These are phyloP conservation scores for Ictalurus punctatus DNA, from an alignment of 2,113 vertebrate genomes.

Conservation along the genomic window DNA sequence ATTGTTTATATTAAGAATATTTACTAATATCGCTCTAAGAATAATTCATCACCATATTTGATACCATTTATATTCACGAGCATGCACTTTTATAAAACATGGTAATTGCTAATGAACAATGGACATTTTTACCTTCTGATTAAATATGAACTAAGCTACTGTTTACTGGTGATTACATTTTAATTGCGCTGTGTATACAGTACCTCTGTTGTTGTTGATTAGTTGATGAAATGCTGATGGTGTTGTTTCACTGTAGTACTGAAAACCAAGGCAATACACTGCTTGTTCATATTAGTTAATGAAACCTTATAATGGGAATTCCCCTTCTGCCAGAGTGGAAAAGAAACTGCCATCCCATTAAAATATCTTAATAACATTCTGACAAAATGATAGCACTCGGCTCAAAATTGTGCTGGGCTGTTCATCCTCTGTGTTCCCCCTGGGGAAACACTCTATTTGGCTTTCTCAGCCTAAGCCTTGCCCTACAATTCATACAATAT, in stretches of 20 bases:
- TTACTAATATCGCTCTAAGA: background rate
- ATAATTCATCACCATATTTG: background rate
- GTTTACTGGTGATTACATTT: constrained; percentile 8
- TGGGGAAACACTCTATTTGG: background rate
- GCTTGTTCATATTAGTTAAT: constrained; percentile 41
- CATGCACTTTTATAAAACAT: constrained; percentile 3
- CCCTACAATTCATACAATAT: constrained; percentile 31
- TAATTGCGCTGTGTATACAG: constrained; percentile 25
- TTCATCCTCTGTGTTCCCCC: background rate
- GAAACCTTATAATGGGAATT: constrained; percentile 41
- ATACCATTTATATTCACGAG: constrained; percentile 9
- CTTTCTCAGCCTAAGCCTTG: constrained; percentile 5
- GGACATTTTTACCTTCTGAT: background rate
- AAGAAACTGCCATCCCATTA: constrained; percentile 23
- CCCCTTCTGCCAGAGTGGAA: background rate
- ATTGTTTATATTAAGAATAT: background rate
- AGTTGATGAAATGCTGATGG: constrained; percentile 40
- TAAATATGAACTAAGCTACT: background rate
- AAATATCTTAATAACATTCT: constrained; percentile 25
- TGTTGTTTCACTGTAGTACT: constrained; percentile 10
- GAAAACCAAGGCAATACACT: background rate
- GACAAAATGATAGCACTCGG: constrained; percentile 5
- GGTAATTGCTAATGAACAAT: background rate
- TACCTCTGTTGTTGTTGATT: constrained; percentile 15
- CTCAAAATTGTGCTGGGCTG: constrained; percentile 29